Evolutionary conservation across 2,888 invertebrate species (phyloP).

Genomic region (Calephelis perditalis): DNA sequence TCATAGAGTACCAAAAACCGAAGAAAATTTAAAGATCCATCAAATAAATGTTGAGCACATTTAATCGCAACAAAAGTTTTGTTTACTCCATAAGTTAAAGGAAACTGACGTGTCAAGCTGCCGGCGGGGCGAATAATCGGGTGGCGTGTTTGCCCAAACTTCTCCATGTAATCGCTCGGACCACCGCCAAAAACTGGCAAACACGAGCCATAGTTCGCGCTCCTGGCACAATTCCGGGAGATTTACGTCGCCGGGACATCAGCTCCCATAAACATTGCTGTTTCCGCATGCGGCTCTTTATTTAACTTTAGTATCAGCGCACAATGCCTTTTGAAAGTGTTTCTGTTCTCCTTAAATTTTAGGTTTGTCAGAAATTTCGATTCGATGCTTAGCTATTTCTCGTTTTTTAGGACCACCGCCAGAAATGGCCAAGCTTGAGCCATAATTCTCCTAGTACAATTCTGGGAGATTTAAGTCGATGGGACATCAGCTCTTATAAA

Average conservation of each 20-base stretch:
- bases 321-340: neutral
- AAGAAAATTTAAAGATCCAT: neutral
- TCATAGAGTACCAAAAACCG: no score
- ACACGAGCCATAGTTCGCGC: constrained; percentile 35
- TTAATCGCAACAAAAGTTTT: constrained; percentile 18
- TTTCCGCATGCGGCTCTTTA: constrained; percentile 16
- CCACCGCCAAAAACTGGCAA: constrained; percentile 46
- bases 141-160: constrained; percentile 44
- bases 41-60: constrained; percentile 2
- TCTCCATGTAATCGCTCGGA: constrained; percentile 39
- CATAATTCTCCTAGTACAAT: constrained; percentile 43
- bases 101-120: constrained; percentile 32
- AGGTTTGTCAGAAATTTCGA: no score
- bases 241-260: constrained; percentile 64
- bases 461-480: constrained; percentile 58
- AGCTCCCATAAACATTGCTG: constrained; percentile 67
- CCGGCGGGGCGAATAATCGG: constrained; percentile 42
- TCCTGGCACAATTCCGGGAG: constrained; percentile 43
- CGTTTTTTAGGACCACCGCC: constrained; percentile 34
- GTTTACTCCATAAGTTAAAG: constrained; percentile 24
- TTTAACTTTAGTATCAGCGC: neutral
- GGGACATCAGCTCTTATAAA: no score
- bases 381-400: no score
- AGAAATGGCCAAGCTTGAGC: constrained; percentile 39
- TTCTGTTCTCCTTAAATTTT: no score